Percentiles rank a stretch among this genome's conserved stretches.
Conservation (phyloP, 2,797 vertebrate genomes). For the Hybognathus amarus region DNA sequence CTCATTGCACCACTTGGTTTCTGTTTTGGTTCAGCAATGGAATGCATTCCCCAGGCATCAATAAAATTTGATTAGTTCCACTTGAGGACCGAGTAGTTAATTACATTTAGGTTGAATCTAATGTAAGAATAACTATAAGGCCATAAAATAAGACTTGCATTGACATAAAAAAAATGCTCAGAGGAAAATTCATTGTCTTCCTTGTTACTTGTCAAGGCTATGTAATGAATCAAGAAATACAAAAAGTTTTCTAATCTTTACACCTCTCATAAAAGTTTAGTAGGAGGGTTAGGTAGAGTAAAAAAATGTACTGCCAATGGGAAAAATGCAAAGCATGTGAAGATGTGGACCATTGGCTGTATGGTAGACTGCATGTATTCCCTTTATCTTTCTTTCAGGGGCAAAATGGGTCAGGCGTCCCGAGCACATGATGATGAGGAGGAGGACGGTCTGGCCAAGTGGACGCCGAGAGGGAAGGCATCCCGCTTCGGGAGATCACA, state of each 20-base stretch:
- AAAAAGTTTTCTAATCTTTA: constrained; percentile 17
- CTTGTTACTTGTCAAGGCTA: background rate
- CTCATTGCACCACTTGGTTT: constrained; percentile 17
- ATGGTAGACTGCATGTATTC: background rate
- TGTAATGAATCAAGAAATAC: background rate
- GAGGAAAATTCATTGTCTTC: background rate
- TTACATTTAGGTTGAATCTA: constrained; percentile 46
- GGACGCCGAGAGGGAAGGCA: background rate
- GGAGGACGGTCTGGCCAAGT: background rate
- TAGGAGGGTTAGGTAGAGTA: background rate
- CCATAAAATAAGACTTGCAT: background rate
- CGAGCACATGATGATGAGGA: constrained; percentile 9
- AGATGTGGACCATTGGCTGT: background rate
- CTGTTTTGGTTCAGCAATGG: constrained; percentile 28
- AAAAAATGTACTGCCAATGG: constrained; percentile 10
- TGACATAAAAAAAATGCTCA: background rate
- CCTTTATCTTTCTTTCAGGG: background rate
- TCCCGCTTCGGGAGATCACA: constrained; percentile 25
- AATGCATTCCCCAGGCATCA: constrained; percentile 30
- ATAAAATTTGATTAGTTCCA: constrained; percentile 53
- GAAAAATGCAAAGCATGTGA: constrained; percentile 10
- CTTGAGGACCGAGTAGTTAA: constrained; percentile 39
- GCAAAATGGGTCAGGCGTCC: constrained; percentile 21
- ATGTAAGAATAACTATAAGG: constrained; percentile 24
- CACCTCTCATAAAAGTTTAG: background rate